Evolutionary conservation across 2,797 vertebrate species (phyloP).

Genomic region (Ambastaia sidthimunki): DNA sequence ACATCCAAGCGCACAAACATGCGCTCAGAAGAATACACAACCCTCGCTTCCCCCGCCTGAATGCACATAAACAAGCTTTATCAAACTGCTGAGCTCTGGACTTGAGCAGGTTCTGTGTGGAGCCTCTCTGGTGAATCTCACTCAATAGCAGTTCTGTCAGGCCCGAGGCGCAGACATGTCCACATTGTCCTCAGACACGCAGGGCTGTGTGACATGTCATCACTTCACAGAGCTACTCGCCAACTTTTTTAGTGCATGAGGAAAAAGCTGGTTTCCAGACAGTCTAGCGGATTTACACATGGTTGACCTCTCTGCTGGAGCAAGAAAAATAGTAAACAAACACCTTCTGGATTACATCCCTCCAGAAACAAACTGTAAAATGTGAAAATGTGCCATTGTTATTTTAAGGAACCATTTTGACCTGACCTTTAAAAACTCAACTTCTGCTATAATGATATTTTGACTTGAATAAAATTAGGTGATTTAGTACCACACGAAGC

Average conservation of each 20-base stretch:
- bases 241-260: background rate
- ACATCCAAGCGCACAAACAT: slow-evolving; percentile 1
- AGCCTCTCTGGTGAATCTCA: slow-evolving; percentile 23
- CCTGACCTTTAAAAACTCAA: background rate
- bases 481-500: background rate
- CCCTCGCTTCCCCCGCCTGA: slow-evolving; percentile 36
- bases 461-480: background rate
- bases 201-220: background rate
- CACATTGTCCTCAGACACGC: slow-evolving; percentile 34
- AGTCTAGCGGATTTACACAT: background rate
- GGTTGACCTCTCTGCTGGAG: background rate
- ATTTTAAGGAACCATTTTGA: background rate
- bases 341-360: background rate
- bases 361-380: no score
- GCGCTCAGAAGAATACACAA: slow-evolving; percentile 1
- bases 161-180: slow-evolving; percentile 23
- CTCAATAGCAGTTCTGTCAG: slow-evolving; percentile 14
- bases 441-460: background rate
- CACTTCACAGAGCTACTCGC: background rate
- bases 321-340: background rate
- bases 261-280: background rate
- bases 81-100: slow-evolving; percentile 36
- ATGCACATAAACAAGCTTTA: slow-evolving; percentile 49
- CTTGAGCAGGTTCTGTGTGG: slow-evolving; percentile 28
- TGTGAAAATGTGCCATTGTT: background rate